Percentiles rank a stretch among this genome's conserved stretches.
These are phyloP conservation scores for Pangasianodon gigas DNA, from an alignment of 2,113 vertebrate species.

Conservation along the genomic window DNA sequence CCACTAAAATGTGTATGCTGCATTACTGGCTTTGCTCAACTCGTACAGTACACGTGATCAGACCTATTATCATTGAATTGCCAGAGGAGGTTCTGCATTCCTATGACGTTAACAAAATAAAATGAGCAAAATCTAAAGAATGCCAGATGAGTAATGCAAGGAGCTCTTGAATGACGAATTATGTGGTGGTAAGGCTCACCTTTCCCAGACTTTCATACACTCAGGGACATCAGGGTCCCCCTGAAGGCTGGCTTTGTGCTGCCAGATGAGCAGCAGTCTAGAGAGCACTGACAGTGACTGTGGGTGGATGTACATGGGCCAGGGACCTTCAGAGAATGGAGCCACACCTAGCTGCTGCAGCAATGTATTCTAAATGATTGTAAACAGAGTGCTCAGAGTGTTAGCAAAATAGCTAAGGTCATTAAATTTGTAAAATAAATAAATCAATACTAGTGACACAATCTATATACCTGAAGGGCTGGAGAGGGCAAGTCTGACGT, in stretches of 20 bases:
- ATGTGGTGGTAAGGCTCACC: constrained; percentile 71
- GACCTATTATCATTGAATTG: neutral
- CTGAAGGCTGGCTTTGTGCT: constrained; percentile 88
- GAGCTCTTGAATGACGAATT: neutral
- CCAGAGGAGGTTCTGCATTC: neutral
- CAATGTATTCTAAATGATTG: constrained; percentile 82
- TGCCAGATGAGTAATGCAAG: neutral
- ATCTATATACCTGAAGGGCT: constrained; percentile 82
- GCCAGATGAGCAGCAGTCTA: constrained; percentile 93
- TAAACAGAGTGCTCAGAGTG: neutral
- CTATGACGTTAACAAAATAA: neutral
- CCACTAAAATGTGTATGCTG: neutral
- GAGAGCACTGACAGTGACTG: constrained; percentile 94
- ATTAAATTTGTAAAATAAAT: neutral
- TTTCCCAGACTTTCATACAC: constrained; percentile 97
- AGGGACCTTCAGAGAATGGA: constrained; percentile 92
- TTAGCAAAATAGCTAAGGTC: neutral
- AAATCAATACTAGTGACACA: neutral
- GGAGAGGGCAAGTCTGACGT: constrained; percentile 97
- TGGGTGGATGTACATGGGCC: constrained; percentile 95
- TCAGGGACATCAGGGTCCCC: constrained; percentile 93
- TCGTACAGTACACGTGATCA: neutral
- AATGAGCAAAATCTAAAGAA: neutral
- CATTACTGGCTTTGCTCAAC: neutral
- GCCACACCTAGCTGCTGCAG: constrained; percentile 94